These are phyloP conservation scores for Stegostoma tigrinum DNA, from an alignment of 2,113 vertebrate genomes.

Conservation along the genomic window DNA sequence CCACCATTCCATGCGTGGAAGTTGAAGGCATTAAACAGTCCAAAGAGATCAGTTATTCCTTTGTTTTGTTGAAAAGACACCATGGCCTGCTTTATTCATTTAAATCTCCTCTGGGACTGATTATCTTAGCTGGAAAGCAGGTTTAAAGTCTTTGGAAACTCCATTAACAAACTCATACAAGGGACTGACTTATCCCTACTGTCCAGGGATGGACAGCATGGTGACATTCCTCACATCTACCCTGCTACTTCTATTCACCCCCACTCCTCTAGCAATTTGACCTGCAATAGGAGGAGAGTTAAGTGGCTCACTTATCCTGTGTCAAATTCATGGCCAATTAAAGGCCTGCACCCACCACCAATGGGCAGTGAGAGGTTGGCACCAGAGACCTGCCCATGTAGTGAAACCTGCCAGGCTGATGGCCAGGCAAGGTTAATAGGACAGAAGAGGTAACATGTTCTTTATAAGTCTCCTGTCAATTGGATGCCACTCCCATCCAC, in stretches of 20 bases:
- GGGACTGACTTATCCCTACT: neutral
- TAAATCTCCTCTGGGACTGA: neutral
- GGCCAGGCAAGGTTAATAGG: no score
- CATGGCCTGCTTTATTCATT: neutral
- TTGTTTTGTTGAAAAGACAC: neutral
- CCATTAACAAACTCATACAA: neutral
- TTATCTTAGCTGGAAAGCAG: neutral
- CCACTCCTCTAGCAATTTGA: no score
- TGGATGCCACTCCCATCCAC: no score
- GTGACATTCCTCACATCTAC: neutral
- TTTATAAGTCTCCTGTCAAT: neutral
- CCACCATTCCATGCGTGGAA: neutral
- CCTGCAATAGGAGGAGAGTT: no score
- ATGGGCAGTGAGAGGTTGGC: no score
- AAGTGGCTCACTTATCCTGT: neutral
- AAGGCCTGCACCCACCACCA: no score
- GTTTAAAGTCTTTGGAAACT: neutral
- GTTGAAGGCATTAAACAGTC: neutral
- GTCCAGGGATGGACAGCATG: neutral
- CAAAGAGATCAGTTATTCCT: neutral
- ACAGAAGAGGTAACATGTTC: no score
- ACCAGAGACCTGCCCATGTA: no score
- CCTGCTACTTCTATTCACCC: neutral
- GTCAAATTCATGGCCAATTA: no score
- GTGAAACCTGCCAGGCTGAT: no score